Percentiles rank a stretch among this genome's conserved stretches.
phyloP scores from a whole-genome alignment of 2,113 vertebrate genomes.

The Salvelinus fontinalis region DNA sequence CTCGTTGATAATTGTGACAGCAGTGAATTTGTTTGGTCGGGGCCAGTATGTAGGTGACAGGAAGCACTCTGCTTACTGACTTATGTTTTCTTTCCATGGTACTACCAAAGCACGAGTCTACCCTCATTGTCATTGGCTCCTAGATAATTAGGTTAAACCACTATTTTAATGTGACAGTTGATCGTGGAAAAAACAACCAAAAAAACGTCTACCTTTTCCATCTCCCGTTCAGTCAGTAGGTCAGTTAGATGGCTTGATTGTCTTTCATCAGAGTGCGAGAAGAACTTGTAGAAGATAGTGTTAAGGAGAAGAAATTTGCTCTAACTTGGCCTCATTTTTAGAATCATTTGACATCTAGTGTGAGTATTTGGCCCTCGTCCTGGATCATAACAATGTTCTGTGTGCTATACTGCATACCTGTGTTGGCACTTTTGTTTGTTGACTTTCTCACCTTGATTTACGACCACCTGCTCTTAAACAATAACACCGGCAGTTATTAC shows the following conservation, averaged over 20 bases:
- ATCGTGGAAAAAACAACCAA: constrained; percentile 11
- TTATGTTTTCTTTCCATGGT: constrained; percentile 22
- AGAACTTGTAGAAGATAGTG: too few relatives aligned
- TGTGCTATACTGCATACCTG: background rate
- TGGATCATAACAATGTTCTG: too few relatives aligned
- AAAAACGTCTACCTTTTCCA: background rate
- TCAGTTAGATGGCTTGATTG: background rate
- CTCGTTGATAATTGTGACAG: constrained; percentile 34
- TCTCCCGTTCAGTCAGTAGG: background rate
- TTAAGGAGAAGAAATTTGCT: background rate
- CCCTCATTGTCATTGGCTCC: background rate
- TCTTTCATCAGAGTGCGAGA: background rate
- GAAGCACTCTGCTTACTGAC: constrained; percentile 21
- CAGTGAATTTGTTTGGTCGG: constrained; percentile 37
- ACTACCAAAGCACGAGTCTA: constrained; percentile 3
- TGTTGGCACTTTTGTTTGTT: background rate
- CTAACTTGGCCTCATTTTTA: background rate
- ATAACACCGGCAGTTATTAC: background rate
- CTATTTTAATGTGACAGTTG: constrained; percentile 9
- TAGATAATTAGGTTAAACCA: background rate
- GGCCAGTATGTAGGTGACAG: constrained; percentile 46
- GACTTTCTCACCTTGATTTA: background rate
- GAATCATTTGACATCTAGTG: background rate
- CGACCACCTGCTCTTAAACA: background rate
- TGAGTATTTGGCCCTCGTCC: too few relatives aligned